Base-by-base conservation (phyloP, 2,888 invertebrate species). In the Drosophila maculinotata region DNA sequence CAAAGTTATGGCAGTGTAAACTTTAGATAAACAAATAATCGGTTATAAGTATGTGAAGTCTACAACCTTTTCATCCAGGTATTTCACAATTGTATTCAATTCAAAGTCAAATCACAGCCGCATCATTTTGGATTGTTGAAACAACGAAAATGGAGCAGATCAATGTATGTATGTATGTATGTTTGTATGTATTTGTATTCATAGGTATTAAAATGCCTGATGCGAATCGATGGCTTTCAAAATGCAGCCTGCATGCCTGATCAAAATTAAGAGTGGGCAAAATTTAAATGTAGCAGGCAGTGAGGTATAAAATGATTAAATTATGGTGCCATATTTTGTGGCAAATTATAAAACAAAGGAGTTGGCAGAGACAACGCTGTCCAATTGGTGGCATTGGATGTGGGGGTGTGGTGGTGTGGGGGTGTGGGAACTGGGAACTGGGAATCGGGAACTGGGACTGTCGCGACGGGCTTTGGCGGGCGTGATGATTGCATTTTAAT, bases 401-500 rank as follows among this genome's bases (percentile, higher is more conserved):
- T 30, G 33, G 30, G 14, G 30, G 28, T 39, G 33, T 14, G 58
- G n/a, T n/a, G 30, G 47, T 48, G 31, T 23, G 36, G 67, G 35
- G 49, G 49, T 14, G 6, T 51, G 51, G 30, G 51, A 30, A 14
- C 36, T 58, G 31, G 26, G 31, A 45, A 23, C 42, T 28, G 69
- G n/a, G n/a, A n/a, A n/a, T n/a, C n/a, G n/a, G 48, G 44, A 59
- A 15, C 25, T 42, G 69, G 30, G 67, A 41, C 42, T 42, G 35
- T 58, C 14, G 51, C 42, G 57, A 56, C 45, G 53, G 42, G 36
- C 12, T 35, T 58, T 49, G 51, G 25, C 56, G 65, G 75, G 75
- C 73, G 89, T 85, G 85, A 89, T 88, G 89, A 90, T 90, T 86
- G 90, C 89, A 89, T 90, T 89, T 90, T 90, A 90, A 90, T 90